These are phyloP conservation scores for Brienomyrus longianalis DNA, from an alignment of 2,113 vertebrate genomes.

Conservation along the genomic window DNA sequence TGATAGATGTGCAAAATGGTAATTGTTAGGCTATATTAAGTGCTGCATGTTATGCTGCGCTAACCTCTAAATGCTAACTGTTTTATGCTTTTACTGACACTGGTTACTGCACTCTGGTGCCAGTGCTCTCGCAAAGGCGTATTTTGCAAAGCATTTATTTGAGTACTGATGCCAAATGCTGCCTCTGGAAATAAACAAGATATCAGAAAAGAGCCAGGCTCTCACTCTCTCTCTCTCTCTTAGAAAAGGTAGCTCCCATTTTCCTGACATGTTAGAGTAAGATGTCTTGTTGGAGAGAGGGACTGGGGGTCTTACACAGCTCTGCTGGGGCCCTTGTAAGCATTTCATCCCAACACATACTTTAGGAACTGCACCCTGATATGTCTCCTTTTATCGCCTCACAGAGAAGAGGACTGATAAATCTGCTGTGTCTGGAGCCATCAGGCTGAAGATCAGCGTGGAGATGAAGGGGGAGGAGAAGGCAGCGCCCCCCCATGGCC, in stretches of 20 bases:
- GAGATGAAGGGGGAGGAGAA: conserved; percentile 97
- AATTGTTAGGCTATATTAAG: neutral
- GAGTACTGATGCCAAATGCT: neutral
- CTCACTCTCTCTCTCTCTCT: neutral
- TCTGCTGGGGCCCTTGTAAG: neutral
- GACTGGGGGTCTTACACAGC: neutral
- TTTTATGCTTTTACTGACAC: neutral
- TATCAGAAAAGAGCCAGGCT: neutral
- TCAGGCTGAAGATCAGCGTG: conserved; percentile 90
- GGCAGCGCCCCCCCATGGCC: conserved; percentile 87
- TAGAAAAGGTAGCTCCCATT: neutral
- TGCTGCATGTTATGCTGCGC: neutral
- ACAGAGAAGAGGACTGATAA: conserved; percentile 95
- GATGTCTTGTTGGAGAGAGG: neutral
- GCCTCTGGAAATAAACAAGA: neutral
- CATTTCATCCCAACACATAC: neutral
- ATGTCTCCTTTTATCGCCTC: conserved; percentile 3
- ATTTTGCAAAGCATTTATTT: neutral
- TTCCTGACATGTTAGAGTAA: neutral
- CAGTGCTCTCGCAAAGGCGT: neutral
- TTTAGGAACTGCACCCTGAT: neutral
- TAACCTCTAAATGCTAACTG: neutral
- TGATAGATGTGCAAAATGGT: neutral
- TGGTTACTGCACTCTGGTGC: neutral
- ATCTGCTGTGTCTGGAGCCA: conserved; percentile 90